Evolutionary conservation across 2,797 vertebrate species (phyloP).

Genomic region (Geotrypetes seraphini): DNA sequence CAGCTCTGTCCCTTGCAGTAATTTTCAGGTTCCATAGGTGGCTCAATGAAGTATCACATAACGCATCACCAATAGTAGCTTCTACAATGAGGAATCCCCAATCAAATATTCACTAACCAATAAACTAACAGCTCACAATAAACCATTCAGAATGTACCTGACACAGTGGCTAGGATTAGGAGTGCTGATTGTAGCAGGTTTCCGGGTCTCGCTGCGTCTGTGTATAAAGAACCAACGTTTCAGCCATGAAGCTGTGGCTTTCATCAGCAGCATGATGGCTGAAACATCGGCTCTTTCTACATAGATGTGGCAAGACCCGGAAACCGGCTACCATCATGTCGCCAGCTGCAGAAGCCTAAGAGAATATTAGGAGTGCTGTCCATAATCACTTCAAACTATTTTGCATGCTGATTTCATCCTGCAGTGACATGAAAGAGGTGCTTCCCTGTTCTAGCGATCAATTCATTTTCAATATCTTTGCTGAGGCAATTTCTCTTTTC

Average conservation of each 20-base stretch:
- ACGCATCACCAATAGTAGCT: background rate
- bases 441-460: background rate
- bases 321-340: too few species aligned
- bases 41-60: background rate
- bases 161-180: conserved; percentile 4
- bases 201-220: too few species aligned
- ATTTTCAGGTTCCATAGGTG: too few species aligned
- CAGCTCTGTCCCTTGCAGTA: too few species aligned
- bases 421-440: background rate
- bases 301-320: too few species aligned
- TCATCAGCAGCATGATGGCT: too few species aligned
- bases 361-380: background rate
- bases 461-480: background rate
- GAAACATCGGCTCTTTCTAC: too few species aligned
- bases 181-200: too few species aligned
- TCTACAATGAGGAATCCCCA: background rate
- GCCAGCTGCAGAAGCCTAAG: too few species aligned
- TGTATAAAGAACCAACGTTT: too few species aligned
- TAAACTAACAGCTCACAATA: background rate
- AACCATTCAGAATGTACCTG: background rate
- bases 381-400: conserved; percentile 1
- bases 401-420: background rate
- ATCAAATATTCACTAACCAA: background rate
- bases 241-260: too few species aligned
- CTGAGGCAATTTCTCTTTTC: conserved; percentile 2